These are phyloP conservation scores for Thunnus thynnus DNA, from an alignment of 2,113 vertebrate genomes.

Conservation along the genomic window DNA sequence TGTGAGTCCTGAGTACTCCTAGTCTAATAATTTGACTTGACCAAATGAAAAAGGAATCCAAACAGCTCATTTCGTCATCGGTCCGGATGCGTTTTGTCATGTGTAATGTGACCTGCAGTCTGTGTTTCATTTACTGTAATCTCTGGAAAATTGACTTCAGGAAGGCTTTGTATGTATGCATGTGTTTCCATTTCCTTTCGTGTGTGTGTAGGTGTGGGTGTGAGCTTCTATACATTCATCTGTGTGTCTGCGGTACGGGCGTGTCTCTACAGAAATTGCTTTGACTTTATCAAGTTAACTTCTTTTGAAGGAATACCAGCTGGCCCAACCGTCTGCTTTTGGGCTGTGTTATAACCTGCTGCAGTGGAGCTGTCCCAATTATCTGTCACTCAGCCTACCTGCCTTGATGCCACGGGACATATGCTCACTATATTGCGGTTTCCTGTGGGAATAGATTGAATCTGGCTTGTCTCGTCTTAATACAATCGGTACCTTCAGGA, in stretches of 20 bases:
- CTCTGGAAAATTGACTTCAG: constrained; percentile 20
- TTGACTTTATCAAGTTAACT: constrained; percentile 67
- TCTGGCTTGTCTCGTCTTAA: constrained; percentile 49
- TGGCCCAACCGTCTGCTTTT: constrained; percentile 61
- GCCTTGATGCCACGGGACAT: constrained; percentile 44
- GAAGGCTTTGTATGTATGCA: not conserved
- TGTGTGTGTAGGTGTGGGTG: not conserved
- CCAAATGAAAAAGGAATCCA: not conserved
- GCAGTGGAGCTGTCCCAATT: constrained; percentile 46
- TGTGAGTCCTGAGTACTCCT: not conserved
- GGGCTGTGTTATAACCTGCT: constrained; percentile 39
- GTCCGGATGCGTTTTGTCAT: constrained; percentile 25
- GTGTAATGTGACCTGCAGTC: not conserved
- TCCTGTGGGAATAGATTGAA: constrained; percentile 45
- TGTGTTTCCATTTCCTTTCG: constrained; percentile 23
- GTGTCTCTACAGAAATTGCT: constrained; percentile 40
- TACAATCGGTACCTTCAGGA: constrained; percentile 28
- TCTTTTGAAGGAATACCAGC: constrained; percentile 54
- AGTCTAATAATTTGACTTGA: not conserved
- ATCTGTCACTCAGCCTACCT: constrained; percentile 64
- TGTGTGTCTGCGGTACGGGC: constrained; percentile 10
- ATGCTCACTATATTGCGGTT: constrained; percentile 45
- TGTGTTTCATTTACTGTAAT: constrained; percentile 33
- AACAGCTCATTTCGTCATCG: not conserved
- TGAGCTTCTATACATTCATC: constrained; percentile 20